These are phyloP conservation scores for Diprion similis DNA, from an alignment of 1,140 invertebrate species.

Conservation along the genomic window DNA sequence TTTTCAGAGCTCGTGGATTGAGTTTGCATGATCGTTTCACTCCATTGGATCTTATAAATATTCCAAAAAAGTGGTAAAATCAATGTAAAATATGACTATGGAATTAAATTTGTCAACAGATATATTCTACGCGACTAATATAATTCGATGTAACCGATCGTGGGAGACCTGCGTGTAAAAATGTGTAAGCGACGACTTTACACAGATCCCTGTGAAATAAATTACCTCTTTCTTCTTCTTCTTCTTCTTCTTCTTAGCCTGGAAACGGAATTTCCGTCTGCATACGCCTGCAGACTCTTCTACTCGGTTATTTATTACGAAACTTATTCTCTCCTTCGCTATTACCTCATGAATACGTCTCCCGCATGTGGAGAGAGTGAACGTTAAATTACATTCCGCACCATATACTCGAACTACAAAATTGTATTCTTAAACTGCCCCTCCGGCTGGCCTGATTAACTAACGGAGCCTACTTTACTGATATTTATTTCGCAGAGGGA, in stretches of 20 bases:
- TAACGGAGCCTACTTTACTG: not conserved
- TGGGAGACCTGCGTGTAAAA: too few species aligned
- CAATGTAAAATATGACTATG: too few species aligned
- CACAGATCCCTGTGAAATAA: not conserved
- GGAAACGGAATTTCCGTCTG: not conserved
- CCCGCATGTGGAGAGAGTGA: not conserved
- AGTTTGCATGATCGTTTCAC: too few species aligned
- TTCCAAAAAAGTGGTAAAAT: too few species aligned
- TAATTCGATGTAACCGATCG: too few species aligned
- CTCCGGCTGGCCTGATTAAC: not conserved
- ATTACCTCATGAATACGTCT: conserved; percentile 6
- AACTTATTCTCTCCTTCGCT: conserved; percentile 3
- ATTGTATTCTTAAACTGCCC: not conserved
- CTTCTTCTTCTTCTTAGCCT: not conserved
- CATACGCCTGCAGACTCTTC: not conserved
- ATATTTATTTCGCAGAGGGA: not conserved
- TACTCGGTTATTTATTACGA: not conserved
- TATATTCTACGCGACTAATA: too few species aligned
- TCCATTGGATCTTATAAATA: too few species aligned
- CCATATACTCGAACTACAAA: conserved; percentile 5
- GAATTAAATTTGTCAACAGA: too few species aligned
- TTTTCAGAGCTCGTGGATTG: too few species aligned
- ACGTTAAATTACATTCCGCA: conserved; percentile 7
- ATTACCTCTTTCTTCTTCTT: not conserved
- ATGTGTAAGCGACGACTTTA: too few species aligned